Evolutionary conservation across 2,113 vertebrate species (phyloP).

Genomic region (Crocuta crocuta): DNA sequence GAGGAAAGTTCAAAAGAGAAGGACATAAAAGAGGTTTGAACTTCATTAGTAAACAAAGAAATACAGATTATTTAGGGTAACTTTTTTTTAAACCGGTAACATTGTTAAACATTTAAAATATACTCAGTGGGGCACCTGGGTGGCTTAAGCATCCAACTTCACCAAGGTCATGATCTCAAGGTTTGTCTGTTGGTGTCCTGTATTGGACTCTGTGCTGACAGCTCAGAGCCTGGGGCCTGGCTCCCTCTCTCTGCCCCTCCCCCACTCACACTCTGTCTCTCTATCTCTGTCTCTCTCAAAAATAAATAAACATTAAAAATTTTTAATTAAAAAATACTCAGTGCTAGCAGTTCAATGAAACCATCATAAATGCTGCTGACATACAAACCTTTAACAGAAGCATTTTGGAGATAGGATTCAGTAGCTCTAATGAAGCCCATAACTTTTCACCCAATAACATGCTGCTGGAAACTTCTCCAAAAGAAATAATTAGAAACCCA

Average conservation of each 20-base stretch:
- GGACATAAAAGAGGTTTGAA: constrained; percentile 15
- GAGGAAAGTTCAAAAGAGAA: constrained; percentile 29
- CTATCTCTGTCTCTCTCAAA: too few species aligned
- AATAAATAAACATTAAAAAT: too few species aligned
- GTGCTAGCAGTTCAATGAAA: not conserved
- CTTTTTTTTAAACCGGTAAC: not conserved
- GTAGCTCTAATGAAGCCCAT: not conserved
- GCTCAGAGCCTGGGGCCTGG: too few species aligned
- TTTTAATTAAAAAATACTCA: not conserved
- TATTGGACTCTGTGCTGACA: too few species aligned
- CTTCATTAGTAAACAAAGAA: constrained; percentile 37
- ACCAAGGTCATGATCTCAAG: too few species aligned
- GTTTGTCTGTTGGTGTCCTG: too few species aligned
- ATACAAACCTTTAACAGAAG: not conserved
- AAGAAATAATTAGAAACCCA: constrained; percentile 48
- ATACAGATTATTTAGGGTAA: not conserved
- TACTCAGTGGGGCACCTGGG: not conserved
- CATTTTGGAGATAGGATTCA: not conserved
- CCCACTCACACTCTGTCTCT: too few species aligned
- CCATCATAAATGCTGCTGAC: not conserved
- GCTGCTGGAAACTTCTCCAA: not conserved
- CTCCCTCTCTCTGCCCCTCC: too few species aligned
- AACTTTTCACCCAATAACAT: not conserved
- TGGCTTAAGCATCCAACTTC: too few species aligned
- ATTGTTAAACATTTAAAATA: not conserved